phyloP scores from a whole-genome alignment of 2,797 vertebrate genomes.

The Gila robusta region DNA sequence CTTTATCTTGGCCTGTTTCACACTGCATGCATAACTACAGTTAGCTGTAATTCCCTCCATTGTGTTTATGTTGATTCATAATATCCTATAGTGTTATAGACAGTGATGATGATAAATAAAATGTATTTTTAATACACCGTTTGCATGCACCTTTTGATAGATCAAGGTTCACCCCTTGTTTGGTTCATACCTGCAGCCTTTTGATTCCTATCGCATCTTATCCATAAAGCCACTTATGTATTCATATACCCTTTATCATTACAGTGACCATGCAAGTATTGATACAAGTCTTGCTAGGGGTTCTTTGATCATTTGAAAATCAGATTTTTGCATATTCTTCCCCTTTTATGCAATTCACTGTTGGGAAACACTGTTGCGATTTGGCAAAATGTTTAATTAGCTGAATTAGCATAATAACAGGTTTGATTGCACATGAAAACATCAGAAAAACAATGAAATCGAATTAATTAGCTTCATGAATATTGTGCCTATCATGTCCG shows the following conservation, averaged over 20 bases:
- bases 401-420: constrained; percentile 69
- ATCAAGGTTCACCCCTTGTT: background rate
- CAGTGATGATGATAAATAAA: background rate
- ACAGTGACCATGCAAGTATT: background rate
- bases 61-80: background rate
- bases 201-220: background rate
- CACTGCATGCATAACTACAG: too few species aligned
- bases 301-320: background rate
- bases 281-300: background rate
- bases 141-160: background rate
- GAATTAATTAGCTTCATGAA: constrained; percentile 70
- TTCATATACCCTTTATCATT: background rate
- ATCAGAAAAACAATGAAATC: constrained; percentile 62
- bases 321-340: background rate
- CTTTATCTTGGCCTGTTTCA: background rate
- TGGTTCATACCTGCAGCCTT: background rate
- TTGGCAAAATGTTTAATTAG: constrained; percentile 70
- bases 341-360: constrained; percentile 2
- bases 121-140: background rate
- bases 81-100: background rate
- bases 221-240: too few species aligned
- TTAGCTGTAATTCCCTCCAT: background rate
- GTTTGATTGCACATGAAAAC: constrained; percentile 62
- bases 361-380: constrained; percentile 52
- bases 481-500: constrained; percentile 64